These are phyloP conservation scores for Pseudococcus viburni DNA, from an alignment of 2,888 invertebrate genomes.

Conservation along the genomic window DNA sequence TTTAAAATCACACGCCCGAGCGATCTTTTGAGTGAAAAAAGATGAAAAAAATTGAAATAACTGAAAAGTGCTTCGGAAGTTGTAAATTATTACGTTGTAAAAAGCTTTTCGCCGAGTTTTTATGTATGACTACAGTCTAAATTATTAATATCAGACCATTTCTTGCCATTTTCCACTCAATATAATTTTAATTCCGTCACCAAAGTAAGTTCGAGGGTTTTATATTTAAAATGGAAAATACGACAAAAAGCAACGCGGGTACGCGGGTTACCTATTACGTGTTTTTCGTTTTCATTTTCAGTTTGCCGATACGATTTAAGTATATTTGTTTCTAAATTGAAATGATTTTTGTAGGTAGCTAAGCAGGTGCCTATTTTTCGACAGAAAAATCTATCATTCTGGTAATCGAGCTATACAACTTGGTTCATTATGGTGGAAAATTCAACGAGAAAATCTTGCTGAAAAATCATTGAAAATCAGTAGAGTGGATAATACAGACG, in stretches of 20 bases:
- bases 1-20: conserved; percentile 45
- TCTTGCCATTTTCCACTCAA: conserved; percentile 49
- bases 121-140: conserved; percentile 33
- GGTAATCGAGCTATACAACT: too few relatives aligned
- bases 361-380: background rate
- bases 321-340: background rate
- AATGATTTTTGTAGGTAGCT: background rate
- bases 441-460: too few relatives aligned
- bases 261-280: background rate
- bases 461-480: too few relatives aligned
- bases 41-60: conserved; percentile 38
- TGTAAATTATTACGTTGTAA: conserved; percentile 55
- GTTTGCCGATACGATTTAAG: background rate
- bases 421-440: too few relatives aligned
- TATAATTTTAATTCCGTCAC: conserved; percentile 51
- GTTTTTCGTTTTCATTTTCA: background rate
- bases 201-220: conserved; percentile 29
- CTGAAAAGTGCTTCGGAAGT: conserved; percentile 51
- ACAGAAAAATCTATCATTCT: too few relatives aligned
- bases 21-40: conserved; percentile 17
- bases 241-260: background rate
- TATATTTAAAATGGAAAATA: background rate
- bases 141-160: conserved; percentile 50
- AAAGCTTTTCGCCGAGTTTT: conserved; percentile 47
- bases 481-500: too few relatives aligned